Evolutionary conservation across 2,888 invertebrate species (phyloP), one percentile per base, ranked within the genome.

Genomic region (Busseola fusca): DNA sequence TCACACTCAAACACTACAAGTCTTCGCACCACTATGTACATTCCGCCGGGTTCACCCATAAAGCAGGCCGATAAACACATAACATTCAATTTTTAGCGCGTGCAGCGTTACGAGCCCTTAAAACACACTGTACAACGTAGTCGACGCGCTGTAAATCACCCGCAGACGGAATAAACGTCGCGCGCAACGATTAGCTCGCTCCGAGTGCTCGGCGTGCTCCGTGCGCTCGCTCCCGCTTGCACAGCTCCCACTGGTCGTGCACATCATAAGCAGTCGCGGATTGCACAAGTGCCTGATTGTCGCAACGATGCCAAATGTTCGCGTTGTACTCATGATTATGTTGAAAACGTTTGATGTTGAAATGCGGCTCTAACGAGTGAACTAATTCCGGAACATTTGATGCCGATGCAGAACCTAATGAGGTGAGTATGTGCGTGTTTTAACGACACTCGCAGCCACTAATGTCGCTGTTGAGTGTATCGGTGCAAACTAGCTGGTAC

Each of bases 141-240:
- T 70, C 67, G 74, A 74, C 64, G 60, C 48, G 50, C 34, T 63
- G 59, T 84, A 74, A 83, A 67, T 84, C 83, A 78, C 65, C 62
- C 64, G 58, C 83, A 80, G 59, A 30, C 66, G 57, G 65, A 75
- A 82, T 83, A 76, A 76, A 79, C 62, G 85, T 86, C 84, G 78
- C 74, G 69, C 70, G 64, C 86, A 84, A 74, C 80, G 77, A 74
- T 76, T 69, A 74, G 59, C 57, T 58, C 69, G 42, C 65, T 66
- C 40, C 40, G 40, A 72, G 76, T 37, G 64, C 48, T 50, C n/a
- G 10, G 56, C 45, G 50, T 30, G 63, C 68, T 74, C 57, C 10
- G 14, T 54, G 64, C 68, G 63, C 57, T 54, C 66, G 37, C 30
- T 52, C 56, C 37, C 48, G 68, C 34, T 56, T 48, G 64, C 60